Evolutionary conservation across 2,888 invertebrate species (phyloP), one percentile per base, ranked within the genome.

Genomic region (Octodonta nipae): DNA sequence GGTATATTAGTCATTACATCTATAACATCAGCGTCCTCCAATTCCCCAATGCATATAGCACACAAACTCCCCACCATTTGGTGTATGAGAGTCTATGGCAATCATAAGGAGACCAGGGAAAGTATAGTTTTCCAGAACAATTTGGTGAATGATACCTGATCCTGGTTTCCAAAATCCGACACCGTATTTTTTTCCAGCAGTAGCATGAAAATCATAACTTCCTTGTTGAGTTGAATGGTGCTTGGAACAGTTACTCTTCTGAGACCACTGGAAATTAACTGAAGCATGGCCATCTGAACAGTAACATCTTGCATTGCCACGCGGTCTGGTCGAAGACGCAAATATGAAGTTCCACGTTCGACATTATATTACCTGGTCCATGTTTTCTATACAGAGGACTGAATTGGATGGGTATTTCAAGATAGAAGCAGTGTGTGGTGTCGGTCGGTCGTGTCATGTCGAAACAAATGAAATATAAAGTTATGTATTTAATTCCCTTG

Each of bases 301-400:
- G 98, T 98, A 37, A 98, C 98, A 71, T 98, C 98, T 64, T 98
- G 98, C 96, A 98, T 98, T 40, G 95, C 98, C 38, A 98, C 98
- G 41, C 98, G 76, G 66, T 98, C 98, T 2, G 98, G 98, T 20
- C 96, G 74, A 34, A 98, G 69, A 35, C 89, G 78, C 33, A 96
- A 72, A 61, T 98, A 98, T 41, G 88, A 89, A 22, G 72, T 78
- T 26, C 96, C 98, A 41, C 96, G 73, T 48, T 74, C 74, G 39
- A 98, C 79, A 2, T 93, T n/a, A n/a, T n/a, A n/a, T n/a, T n/a
- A n/a, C n/a, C n/a, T n/a, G n/a, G n/a, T n/a, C n/a, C n/a, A n/a
- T n/a, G n/a, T n/a, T n/a, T n/a, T n/a, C n/a, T n/a, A n/a, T n/a
- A n/a, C n/a, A n/a, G n/a, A n/a, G n/a, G n/a, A n/a, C n/a, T n/a